Evolutionary conservation across 2,888 invertebrate genomes (phyloP), one percentile per base, ranked within the genome.

Genomic region (Drosophila mulleri): DNA sequence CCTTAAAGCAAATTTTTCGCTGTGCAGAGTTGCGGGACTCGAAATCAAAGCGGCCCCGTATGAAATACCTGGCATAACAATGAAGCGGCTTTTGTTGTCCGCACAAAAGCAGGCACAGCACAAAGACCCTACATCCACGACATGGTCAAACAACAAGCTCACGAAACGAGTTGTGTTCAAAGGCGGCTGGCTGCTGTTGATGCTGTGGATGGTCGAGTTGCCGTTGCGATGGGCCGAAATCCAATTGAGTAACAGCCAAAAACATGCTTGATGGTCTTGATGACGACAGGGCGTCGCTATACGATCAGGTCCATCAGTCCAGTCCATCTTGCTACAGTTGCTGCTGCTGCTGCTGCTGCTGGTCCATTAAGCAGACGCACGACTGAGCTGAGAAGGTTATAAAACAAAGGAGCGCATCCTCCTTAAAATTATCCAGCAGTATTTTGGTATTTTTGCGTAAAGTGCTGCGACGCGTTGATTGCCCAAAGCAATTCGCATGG

Each of bases 401-500:
- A 77, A 77, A 72, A 75, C 67, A 67, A 57, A 53, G 57, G 53
- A 54, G 54, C 35, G 47, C 47, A 57, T 57, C 47, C 53, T 50
- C 18, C 69, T 62, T 74, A 7, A 78, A 78, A 73, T 50, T 29
- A 63, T 65, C 37, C 53, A 23, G 58, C 63, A 8, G 45, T 57
- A 56, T 53, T 67, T 72, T 16, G 65, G 50, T 18, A 50, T 62
- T 67, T 42, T 41, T 35, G 56, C 57, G 78, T 66, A 66, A 75
- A 75, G 67, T 78, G 65, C 57, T 23, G 7, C 47, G 45, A 62
- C 35, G 59, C 59, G 60, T 66, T 71, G 61, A 63, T 65, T 64
- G 60, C 69, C 44, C 32, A 54, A 63, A 66, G 74, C 65, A 73
- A 75, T 73, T 74, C 59, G 67, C 74, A 72, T 75, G 82, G 82